Conservation (phyloP, 2,797 vertebrate genomes). For the Rhyacichthys aspro region DNA sequence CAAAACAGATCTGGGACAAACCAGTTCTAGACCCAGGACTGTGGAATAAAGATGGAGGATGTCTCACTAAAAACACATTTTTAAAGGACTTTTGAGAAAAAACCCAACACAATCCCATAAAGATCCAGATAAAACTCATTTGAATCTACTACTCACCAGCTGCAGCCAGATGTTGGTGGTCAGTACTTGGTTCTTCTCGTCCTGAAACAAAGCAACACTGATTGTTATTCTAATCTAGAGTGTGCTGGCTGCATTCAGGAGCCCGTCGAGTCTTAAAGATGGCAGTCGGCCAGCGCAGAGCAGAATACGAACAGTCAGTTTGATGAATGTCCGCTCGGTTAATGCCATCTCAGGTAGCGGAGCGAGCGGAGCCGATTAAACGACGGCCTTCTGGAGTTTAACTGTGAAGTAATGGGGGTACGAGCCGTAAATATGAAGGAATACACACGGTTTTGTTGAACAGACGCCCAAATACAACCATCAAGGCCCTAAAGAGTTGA, state of each 20-base stretch:
- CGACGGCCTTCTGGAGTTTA: constrained; percentile 1
- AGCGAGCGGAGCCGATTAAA: constrained; percentile 29
- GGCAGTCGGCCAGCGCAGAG: constrained; percentile 13
- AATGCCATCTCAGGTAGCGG: constrained; percentile 22
- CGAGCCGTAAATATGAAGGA: no score
- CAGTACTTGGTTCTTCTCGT: constrained; percentile 73
- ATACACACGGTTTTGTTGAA: no score
- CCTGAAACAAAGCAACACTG: constrained; percentile 39
- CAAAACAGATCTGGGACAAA: no score
- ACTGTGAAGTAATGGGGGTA: no score
- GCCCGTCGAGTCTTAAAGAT: constrained; percentile 6
- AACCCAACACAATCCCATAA: no score
- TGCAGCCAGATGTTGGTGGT: constrained; percentile 76
- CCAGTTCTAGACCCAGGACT: no score
- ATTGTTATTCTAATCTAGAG: not conserved
- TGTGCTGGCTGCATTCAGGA: not conserved
- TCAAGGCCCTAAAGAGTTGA: no score
- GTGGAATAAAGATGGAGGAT: no score
- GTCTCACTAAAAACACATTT: no score
- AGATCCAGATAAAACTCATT: not conserved
- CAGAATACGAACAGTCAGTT: constrained; percentile 39
- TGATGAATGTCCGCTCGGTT: constrained; percentile 53
- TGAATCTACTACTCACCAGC: constrained; percentile 57
- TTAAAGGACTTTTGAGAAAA: no score
- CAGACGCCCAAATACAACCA: no score